phyloP scores from a whole-genome alignment of 35 echinoderm and acorn worm species.

The Holothuria glaberrima region DNA sequence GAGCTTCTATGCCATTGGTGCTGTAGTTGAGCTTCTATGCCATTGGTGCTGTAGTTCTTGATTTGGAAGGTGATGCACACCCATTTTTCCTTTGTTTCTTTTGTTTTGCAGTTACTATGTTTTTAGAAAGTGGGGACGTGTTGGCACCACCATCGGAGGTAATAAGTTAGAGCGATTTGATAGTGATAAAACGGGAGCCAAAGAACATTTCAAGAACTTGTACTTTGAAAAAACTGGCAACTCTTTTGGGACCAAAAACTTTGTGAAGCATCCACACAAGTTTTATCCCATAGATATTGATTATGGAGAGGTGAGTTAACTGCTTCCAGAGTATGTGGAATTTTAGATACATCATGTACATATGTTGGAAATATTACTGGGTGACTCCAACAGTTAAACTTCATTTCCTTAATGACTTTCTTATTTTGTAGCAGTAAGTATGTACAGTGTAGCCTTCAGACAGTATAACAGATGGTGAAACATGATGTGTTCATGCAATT shows the following conservation, averaged over 20 bases:
- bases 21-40: no score
- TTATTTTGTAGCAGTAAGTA: no score
- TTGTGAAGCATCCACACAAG: slow-evolving; percentile 79
- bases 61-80: background rate
- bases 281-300: slow-evolving; percentile 97
- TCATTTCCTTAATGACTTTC: no score
- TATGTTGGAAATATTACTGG: no score
- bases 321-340: background rate
- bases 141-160: slow-evolving; percentile 91
- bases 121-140: slow-evolving; percentile 89
- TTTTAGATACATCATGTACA: no score
- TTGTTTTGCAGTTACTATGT: slow-evolving; percentile 68
- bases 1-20: no score
- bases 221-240: slow-evolving; percentile 90
- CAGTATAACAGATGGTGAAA: no score
- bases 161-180: slow-evolving; percentile 68
- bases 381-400: no score
- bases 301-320: slow-evolving; percentile 81
- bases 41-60: no score
- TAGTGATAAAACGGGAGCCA: slow-evolving; percentile 38
- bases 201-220: slow-evolving; percentile 52
- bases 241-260: slow-evolving; percentile 80
- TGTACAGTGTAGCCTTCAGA: no score
- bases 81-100: no score
- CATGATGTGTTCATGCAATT: no score